Evolutionary conservation across 1,140 invertebrate species (phyloP), one percentile per base, ranked within the genome.

Genomic region (Drosophila kohkoa): DNA sequence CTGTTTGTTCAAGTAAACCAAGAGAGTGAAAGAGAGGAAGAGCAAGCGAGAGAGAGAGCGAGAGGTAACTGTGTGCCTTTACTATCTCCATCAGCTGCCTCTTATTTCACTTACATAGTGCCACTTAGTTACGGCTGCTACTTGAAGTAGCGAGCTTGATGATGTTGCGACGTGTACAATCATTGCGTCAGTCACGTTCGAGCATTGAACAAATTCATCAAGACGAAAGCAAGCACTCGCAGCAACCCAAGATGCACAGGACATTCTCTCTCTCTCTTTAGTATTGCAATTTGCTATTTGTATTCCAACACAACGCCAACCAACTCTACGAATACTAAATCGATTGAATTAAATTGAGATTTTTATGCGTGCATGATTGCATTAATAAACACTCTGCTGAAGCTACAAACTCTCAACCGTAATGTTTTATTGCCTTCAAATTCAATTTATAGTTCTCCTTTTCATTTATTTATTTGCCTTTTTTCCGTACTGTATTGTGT

Each of bases 121-220:
- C 54, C 85, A 88, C 85, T 89, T 88, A 85, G 85, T 88, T 85
- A 83, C 81, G 68, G 81, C 76, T 69, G 48, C 54, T 69, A 43
- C 54, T 60, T 58, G 32, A 54, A 59, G 62, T 71, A 54, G 32
- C 32, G 32, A 32, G 32, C 32, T 32, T 32, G 7, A 25, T 25
- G 63, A 13, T 65, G 75, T 73, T 20, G 70, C 58, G 77, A 86
- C 85, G 80, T 89, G 83, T 78, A 80, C 83, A 88, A 88, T 89
- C 85, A 89, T 89, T 85, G 81, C 86, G 75, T 79, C 81, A 89
- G 86, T 89, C 85, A 89, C 85, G 85, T 89, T 89, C 85, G 79
- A 81, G 85, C 35, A 89, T 89, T 88, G 85, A 83, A 81, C 74
- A 85, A 88, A 88, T 88, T 89, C 85, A 89, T 88, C 85, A 25